phyloP scores from a whole-genome alignment of 2,113 vertebrate genomes.

The Muntiacus muntjak region DNA sequence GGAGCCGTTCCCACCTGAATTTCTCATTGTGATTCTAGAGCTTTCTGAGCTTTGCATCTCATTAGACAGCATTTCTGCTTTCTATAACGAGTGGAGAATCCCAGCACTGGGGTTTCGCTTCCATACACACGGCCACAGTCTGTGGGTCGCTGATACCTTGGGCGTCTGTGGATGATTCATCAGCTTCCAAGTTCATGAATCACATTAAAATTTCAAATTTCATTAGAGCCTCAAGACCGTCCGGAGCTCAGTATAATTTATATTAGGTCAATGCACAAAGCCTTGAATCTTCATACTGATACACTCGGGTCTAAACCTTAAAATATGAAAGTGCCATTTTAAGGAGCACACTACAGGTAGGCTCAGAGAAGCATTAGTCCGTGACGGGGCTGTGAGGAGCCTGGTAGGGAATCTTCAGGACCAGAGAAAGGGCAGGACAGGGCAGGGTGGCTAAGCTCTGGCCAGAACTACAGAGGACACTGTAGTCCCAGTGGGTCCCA shows the following conservation, averaged over 20 bases:
- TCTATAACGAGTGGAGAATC: not conserved
- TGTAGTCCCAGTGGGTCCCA: too few species aligned
- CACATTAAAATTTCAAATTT: not conserved
- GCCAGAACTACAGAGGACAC: too few species aligned
- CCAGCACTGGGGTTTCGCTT: not conserved
- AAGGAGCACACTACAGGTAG: not conserved
- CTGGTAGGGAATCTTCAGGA: not conserved
- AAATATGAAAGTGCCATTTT: not conserved
- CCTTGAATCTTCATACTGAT: not conserved
- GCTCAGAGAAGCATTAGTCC: not conserved
- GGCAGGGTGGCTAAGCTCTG: fast-evolving
- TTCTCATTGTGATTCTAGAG: not conserved
- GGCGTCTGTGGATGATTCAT: too few species aligned
- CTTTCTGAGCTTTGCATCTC: too few species aligned
- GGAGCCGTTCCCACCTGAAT: fast-evolving
- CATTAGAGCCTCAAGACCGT: not conserved
- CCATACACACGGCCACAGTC: not conserved
- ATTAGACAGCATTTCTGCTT: not conserved
- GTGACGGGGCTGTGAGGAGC: not conserved
- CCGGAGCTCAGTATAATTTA: not conserved
- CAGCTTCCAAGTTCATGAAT: not conserved
- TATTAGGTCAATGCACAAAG: not conserved
- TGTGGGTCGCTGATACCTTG: not conserved
- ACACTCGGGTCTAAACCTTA: not conserved
- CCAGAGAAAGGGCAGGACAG: not conserved